A percentile compares a stretch with the other conserved stretches of the same genome.
phyloP scores from a whole-genome alignment of 2,888 invertebrate genomes.

The Eupithecia exiguata region DNA sequence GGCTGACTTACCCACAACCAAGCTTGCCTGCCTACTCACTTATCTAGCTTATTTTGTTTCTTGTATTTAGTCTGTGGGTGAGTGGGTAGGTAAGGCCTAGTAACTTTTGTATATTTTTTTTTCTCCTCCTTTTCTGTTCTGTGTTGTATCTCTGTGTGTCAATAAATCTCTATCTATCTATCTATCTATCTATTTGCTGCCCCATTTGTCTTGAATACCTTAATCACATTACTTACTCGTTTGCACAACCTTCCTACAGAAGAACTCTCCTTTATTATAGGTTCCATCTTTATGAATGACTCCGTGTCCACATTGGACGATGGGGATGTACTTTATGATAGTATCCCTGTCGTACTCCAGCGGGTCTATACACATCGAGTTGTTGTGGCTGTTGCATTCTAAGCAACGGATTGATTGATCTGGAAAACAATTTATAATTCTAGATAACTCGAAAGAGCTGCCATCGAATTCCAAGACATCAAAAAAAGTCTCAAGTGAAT shows the following conservation, averaged over 20 bases:
- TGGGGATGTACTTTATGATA: conserved; percentile 68
- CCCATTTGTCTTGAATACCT: no score
- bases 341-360: conserved; percentile 73
- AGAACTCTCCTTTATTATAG: not conserved
- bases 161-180: no score
- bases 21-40: no score
- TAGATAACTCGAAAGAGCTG: not conserved
- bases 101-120: no score
- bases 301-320: conserved; percentile 70
- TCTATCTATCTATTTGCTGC: no score
- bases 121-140: no score
- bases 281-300: not conserved
- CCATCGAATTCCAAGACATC: not conserved
- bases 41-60: no score
- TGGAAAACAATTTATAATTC: conserved; percentile 46
- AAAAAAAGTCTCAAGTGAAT: no score
- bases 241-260: conserved; percentile 12
- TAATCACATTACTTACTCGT: not conserved
- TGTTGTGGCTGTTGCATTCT: conserved; percentile 89
- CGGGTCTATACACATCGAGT: conserved; percentile 86
- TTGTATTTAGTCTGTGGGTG: no score
- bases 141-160: no score
- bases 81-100: no score
- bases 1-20: no score
- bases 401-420: conserved; percentile 86